Conservation (phyloP, 1,140 invertebrate species). For the Nasonia longicornis region DNA sequence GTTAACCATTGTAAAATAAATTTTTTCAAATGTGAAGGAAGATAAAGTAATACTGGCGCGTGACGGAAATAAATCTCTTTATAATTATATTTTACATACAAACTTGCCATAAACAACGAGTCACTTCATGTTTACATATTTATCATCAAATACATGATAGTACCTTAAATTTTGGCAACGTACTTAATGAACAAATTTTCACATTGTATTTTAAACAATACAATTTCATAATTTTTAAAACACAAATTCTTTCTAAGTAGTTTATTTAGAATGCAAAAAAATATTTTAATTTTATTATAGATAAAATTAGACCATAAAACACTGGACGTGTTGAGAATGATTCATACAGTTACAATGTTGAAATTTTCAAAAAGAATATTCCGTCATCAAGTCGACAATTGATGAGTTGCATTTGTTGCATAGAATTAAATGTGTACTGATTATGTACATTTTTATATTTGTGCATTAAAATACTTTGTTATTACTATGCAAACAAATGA, state of each 20-base stretch:
- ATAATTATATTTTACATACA: constrained; percentile 45
- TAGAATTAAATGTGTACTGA: constrained; percentile 25
- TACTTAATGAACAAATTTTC: constrained; percentile 25
- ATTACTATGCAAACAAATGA: constrained; percentile 9
- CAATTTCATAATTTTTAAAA: constrained; percentile 23
- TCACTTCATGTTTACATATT: constrained; percentile 32
- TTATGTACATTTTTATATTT: constrained; percentile 44
- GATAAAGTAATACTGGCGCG: constrained; percentile 10
- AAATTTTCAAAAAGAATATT: constrained; percentile 29
- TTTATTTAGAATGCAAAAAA: constrained; percentile 30
- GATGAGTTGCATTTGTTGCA: neutral
- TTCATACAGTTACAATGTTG: constrained; percentile 22
- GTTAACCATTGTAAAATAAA: neutral
- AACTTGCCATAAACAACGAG: constrained; percentile 34
- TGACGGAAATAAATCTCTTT: constrained; percentile 43
- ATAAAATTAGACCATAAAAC: constrained; percentile 33
- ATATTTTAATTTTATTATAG: constrained; percentile 32
- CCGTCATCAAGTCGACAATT: neutral
- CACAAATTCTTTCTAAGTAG: constrained; percentile 2
- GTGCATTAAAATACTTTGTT: constrained; percentile 20
- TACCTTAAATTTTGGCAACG: constrained; percentile 34
- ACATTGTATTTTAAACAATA: constrained; percentile 37
- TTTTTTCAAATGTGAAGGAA: neutral
- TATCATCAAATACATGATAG: constrained; percentile 31
- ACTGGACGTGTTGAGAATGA: constrained; percentile 5